Conservation (phyloP, 2,888 invertebrate species). For the Cepaea hortensis region DNA sequence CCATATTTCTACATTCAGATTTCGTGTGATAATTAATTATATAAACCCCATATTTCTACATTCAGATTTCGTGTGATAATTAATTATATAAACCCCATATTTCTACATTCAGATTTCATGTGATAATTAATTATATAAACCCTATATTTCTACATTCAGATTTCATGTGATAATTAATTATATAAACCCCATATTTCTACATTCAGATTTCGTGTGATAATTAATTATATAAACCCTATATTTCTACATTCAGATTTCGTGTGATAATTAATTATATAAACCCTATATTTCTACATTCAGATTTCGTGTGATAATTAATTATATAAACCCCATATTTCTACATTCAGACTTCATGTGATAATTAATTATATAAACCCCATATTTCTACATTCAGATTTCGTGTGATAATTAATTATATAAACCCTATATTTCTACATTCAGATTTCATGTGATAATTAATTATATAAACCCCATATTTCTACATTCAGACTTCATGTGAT, state of each 20-base stretch:
- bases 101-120: slow-evolving; percentile 55
- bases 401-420: not conserved
- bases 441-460: no score
- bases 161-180: no score
- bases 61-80: not conserved
- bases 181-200: slow-evolving; percentile 71
- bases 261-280: no score
- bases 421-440: not conserved
- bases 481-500: slow-evolving; percentile 16
- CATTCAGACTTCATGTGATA: not conserved
- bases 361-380: no score
- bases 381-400: slow-evolving; percentile 57
- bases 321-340: not conserved
- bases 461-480: slow-evolving; percentile 72
- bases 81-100: no score
- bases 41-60: not conserved
- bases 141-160: not conserved
- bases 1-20: slow-evolving; percentile 64
- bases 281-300: no score
- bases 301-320: not conserved
- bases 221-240: not conserved
- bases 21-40: not conserved
- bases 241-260: not conserved
- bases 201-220: no score
- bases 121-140: not conserved